These are phyloP conservation scores for Mus pahari DNA, from an alignment of 2,113 vertebrate species.

Conservation along the genomic window DNA sequence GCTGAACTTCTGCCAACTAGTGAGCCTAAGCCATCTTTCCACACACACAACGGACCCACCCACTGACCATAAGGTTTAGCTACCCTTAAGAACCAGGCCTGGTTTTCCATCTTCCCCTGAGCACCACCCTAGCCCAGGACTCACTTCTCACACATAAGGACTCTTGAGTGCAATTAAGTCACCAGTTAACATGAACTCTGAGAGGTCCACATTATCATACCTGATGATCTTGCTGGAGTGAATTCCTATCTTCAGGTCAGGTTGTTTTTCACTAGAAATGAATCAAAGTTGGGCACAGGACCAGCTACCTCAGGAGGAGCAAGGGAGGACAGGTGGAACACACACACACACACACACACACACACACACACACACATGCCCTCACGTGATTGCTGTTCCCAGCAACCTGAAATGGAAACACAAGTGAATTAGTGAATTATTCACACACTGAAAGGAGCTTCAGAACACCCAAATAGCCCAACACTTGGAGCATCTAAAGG, in stretches of 20 bases:
- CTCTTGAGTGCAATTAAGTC: conserved; percentile 61
- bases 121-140: neutral
- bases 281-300: conserved; percentile 56
- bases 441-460: neutral
- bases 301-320: conserved; percentile 61
- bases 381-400: neutral
- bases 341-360: neutral
- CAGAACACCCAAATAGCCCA: neutral
- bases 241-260: conserved; percentile 56
- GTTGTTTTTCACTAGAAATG: conserved; percentile 73
- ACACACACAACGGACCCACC: neutral
- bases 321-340: neutral
- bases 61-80: neutral
- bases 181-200: conserved; percentile 62
- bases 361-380: neutral
- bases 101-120: neutral
- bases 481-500: neutral
- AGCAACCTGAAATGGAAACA: neutral
- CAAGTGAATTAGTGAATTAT: neutral
- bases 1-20: neutral
- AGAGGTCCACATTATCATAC: conserved; percentile 37
- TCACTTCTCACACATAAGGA: conserved; percentile 44
- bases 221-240: conserved; percentile 58
- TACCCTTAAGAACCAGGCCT: neutral
- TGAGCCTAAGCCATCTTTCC: neutral